These are phyloP conservation scores for Oeneis ivallda DNA, from an alignment of 2,888 invertebrate genomes.

Conservation along the genomic window DNA sequence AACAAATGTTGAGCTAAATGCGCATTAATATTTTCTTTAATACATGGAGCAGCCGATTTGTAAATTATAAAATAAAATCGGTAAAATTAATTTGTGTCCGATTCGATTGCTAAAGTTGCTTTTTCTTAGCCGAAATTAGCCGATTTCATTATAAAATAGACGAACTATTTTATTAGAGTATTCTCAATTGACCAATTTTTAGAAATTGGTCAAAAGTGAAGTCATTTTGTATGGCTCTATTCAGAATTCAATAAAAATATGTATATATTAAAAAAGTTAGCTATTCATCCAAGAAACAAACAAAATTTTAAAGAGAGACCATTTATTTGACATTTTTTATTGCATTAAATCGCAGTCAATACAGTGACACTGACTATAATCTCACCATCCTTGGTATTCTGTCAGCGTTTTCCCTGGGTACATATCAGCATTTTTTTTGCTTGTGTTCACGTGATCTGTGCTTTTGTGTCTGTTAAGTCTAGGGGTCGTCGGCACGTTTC, in stretches of 20 bases:
- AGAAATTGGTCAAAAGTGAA: neutral
- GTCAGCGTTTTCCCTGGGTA: neutral
- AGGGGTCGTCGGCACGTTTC: slow-evolving; percentile 18
- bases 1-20: neutral
- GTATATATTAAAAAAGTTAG: no score
- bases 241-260: neutral
- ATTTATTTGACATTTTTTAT: neutral
- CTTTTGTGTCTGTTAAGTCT: slow-evolving; percentile 29
- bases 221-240: neutral
- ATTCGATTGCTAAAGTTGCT: neutral
- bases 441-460: slow-evolving; percentile 29
- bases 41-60: neutral
- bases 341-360: neutral
- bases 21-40: neutral
- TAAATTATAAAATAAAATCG: neutral
- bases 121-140: neutral
- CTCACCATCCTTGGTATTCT: neutral
- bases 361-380: neutral
- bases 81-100: neutral
- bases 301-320: no score
- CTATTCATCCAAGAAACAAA: no score
- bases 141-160: no score
- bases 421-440: slow-evolving; percentile 23
- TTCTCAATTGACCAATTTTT: neutral
- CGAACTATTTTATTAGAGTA: neutral